Base-by-base conservation (phyloP, 2,113 vertebrate genomes). In the Actenoides lindsayi region DNA sequence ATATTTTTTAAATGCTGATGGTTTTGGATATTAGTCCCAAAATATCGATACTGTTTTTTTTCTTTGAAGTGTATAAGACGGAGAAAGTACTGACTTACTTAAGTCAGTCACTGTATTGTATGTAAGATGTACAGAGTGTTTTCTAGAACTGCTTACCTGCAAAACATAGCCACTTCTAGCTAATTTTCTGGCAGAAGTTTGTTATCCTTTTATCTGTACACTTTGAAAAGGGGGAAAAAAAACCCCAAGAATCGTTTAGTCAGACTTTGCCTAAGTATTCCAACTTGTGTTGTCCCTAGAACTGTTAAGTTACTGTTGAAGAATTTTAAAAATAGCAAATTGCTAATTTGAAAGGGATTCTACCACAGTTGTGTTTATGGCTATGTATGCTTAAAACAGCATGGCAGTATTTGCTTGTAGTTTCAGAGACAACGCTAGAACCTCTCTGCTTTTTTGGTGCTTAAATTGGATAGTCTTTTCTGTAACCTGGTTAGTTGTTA, bases 101-200 rank as follows among this genome's bases (percentile, higher is more conserved):
- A n/a, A n/a, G n/a, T n/a, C n/a, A n/a, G n/a, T n/a, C n/a, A n/a
- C n/a, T n/a, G n/a, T n/a, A n/a, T n/a, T n/a, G n/a, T 33, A 24
- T 2, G 4, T n/a, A 24, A 75, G 46, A 74, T 0, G 16, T n/a
- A 1, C 28, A 24, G 20, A 73, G 75, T 2, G 4, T 42, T 63
- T 84, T 89, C 30, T 41, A 70, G 65, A 70, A 57, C 5, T 3
- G 7, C 16, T 84, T 71, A 59, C 16, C 10, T 71, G 56, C 23
- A 68, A 21, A 67, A 71, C 31, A 35, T 41, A 89, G 0, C 9
- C 28, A 78, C 28, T 78, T 84, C 20, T 75, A 63, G 46, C 10
- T 70, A 17, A 37, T 50, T 56, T 87, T 67, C 37, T 87, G 37
- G 15, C 37, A 78, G 10, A 85, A 67, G 11, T 9, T 24, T 44